Percentiles rank a stretch among this genome's conserved stretches.
phyloP scores from a whole-genome alignment of 2,113 vertebrate genomes.

The Larimichthys crocea region DNA sequence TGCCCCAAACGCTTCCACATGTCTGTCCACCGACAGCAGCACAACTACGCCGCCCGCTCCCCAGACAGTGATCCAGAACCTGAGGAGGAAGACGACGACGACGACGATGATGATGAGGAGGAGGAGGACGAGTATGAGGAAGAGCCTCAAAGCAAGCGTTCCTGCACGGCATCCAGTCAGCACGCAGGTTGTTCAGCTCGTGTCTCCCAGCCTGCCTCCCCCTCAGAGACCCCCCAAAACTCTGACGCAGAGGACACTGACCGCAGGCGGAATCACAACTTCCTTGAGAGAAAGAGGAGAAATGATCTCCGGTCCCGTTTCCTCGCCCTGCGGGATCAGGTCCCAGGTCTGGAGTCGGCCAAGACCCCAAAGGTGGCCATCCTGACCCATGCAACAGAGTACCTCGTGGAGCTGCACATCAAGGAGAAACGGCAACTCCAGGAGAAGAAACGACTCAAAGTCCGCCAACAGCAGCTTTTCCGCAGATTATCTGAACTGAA shows the following conservation, averaged over 20 bases:
- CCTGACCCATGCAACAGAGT: slow-evolving; percentile 92
- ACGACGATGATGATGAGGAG: neutral
- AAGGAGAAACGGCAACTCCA: slow-evolving; percentile 86
- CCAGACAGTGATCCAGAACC: slow-evolving; percentile 83
- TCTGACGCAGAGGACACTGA: slow-evolving; percentile 92
- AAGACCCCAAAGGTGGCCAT: slow-evolving; percentile 97
- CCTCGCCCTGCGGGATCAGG: slow-evolving; percentile 90
- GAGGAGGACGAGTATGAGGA: slow-evolving; percentile 49
- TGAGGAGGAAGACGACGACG: slow-evolving; percentile 41
- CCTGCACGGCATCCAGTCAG: slow-evolving; percentile 38
- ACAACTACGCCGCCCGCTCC: slow-evolving; percentile 95
- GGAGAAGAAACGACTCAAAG: slow-evolving; percentile 89
- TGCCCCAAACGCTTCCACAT: slow-evolving; percentile 95
- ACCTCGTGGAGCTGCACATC: slow-evolving; percentile 87
- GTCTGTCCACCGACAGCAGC: slow-evolving; percentile 95
- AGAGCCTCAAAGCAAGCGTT: slow-evolving; percentile 71
- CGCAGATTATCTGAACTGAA: slow-evolving; percentile 88
- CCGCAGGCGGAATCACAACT: slow-evolving; percentile 95
- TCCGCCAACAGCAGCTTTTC: slow-evolving; percentile 88
- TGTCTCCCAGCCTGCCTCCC: slow-evolving; percentile 55
- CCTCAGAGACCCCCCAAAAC: slow-evolving; percentile 77
- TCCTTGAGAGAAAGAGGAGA: slow-evolving; percentile 92
- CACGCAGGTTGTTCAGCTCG: neutral
- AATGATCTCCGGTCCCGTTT: slow-evolving; percentile 95
- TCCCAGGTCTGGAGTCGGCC: slow-evolving; percentile 89